Base-by-base conservation (phyloP, 2,888 invertebrate species). In the Chrysina gloriosa region DNA sequence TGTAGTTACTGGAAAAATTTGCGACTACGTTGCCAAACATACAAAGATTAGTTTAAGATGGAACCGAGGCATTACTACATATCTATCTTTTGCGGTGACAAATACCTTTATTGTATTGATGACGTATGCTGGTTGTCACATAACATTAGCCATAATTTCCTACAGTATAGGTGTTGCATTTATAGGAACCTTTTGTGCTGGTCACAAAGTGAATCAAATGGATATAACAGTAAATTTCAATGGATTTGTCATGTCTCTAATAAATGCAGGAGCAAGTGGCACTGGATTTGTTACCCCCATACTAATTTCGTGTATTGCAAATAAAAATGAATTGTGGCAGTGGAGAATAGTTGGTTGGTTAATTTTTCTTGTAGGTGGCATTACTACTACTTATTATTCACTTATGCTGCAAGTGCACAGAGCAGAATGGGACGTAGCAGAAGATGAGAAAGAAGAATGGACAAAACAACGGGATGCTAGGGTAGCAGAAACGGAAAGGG, bases 181-280 rank as follows among this genome's bases (percentile, higher is more conserved):
- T 70, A 90, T 90, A 89, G 90, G 89, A 1, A 87, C 89, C 0
- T 90, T 88, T 80, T 90, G 90, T 76, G 88, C 89, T 74, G 88
- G 88, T 67, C 86, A 89, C 76, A 88, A 89, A 78, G 88, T 89
- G 64, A 89, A 89, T 78, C 86, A 88, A 3, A 84, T 89, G 80
- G 90, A 90, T 75, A 84, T 90, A 27, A 86, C 88, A 0, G 88
- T 89, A 0, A 89, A 89, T 77, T 89, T 86, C 72, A 88, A 89
- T 0, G 89, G 89, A 0, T 88, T 88, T 0, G 84, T 89, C 36
- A 89, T 89, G 76, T 89, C 89, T 0, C 84, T 90, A 29, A 87
- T 86, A 0, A 90, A 89, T 73, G 89, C 89, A 0, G 80, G 88
- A 21, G 89, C 88, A 0, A 87, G 88, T 0, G 78, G 88, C 19